Evolutionary conservation across 2,888 invertebrate genomes (phyloP).

Genomic region (Salpingus planirostris): DNA sequence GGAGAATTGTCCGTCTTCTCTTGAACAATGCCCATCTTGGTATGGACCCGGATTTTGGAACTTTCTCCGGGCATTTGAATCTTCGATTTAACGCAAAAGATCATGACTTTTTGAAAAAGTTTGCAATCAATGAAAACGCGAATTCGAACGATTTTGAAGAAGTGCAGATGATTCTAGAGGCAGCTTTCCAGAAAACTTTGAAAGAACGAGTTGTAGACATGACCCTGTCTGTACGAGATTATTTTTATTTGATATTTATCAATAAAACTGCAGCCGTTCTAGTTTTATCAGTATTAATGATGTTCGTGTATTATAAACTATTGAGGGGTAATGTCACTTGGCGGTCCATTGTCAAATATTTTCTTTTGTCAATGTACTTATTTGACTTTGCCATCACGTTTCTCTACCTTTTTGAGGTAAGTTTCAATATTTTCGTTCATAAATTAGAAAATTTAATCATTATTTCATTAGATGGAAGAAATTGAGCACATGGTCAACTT

Average conservation of each 20-base stretch:
- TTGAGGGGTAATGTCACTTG: conserved; percentile 6
- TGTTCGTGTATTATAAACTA: no score
- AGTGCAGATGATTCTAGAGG: conserved; percentile 9
- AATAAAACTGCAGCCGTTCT: conserved; percentile 10
- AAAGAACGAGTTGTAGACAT: conserved; percentile 5
- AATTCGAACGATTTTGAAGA: conserved; percentile 1
- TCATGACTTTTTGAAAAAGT: conserved; percentile 5
- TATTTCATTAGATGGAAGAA: conserved; percentile 11
- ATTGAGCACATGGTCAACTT: conserved; percentile 7
- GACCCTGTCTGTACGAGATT: conserved; percentile 4
- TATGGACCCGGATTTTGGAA: no score
- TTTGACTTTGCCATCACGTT: no score
- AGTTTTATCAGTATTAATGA: conserved; percentile 8
- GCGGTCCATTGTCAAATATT: background rate
- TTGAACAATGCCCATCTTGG: no score
- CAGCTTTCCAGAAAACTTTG: conserved; percentile 6
- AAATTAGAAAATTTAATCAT: no score
- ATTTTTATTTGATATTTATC: conserved; percentile 8
- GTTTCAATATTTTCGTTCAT: no score
- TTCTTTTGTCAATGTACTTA: no score
- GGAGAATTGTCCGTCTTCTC: no score
- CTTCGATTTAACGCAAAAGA: conserved; percentile 3
- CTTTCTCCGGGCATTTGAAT: no score
- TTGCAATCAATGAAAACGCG: conserved; percentile 3
- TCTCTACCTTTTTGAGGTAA: no score